These are phyloP conservation scores for Lepus oiostolus DNA, from an alignment of 2,797 vertebrate genomes.

Conservation along the genomic window DNA sequence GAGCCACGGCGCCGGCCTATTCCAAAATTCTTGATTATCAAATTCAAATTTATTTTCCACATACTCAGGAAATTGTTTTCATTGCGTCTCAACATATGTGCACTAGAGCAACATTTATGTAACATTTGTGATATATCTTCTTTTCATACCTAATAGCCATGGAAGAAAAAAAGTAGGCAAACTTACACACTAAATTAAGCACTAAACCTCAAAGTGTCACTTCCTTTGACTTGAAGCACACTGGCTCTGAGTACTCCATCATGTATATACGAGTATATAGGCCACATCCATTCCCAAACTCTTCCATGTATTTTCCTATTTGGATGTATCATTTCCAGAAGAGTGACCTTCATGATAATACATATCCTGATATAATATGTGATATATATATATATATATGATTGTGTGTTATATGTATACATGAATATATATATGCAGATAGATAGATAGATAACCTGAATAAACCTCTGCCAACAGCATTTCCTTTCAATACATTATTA, in stretches of 20 bases:
- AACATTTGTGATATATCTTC: not conserved
- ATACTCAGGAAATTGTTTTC: not conserved
- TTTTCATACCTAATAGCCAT: not conserved
- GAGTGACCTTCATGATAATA: not conserved
- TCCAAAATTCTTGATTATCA: constrained; percentile 6
- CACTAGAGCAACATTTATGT: not conserved
- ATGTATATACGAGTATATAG: too few relatives aligned
- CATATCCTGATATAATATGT: too few relatives aligned
- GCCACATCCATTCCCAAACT: not conserved
- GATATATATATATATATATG: too few relatives aligned
- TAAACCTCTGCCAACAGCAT: not conserved
- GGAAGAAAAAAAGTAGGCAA: not conserved
- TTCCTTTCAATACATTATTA: not conserved
- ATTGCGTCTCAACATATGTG: not conserved
- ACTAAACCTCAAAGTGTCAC: not conserved
- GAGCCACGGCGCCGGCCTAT: too few relatives aligned
- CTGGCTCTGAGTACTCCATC: rapidly evolving
- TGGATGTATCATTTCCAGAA: not conserved
- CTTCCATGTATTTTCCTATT: not conserved
- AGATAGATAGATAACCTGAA: not conserved
- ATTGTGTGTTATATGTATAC: too few relatives aligned
- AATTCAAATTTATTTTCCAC: constrained; percentile 15
- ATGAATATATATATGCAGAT: too few relatives aligned
- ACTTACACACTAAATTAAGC: not conserved
- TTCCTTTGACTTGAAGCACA: not conserved